phyloP scores from a whole-genome alignment of 2,888 invertebrate species.

The Pseudococcus jackbeardsleyi region DNA sequence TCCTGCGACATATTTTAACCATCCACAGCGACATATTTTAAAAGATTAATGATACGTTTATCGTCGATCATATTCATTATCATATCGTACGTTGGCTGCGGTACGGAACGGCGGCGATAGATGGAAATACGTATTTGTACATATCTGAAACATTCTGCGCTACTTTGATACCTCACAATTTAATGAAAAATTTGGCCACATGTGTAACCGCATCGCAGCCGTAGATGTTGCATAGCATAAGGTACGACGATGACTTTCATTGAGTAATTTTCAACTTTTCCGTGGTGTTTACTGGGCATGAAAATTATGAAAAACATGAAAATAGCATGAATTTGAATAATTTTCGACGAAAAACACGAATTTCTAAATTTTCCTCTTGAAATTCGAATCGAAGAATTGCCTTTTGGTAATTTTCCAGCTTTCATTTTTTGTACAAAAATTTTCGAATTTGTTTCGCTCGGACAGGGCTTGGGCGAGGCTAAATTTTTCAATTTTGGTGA shows the following conservation, averaged over 20 bases:
- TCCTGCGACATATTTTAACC: conserved; percentile 45
- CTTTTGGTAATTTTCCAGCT: too few species aligned
- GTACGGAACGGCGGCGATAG: background rate
- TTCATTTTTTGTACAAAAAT: too few species aligned
- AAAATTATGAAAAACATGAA: too few species aligned
- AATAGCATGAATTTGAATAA: too few species aligned
- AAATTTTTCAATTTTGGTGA: too few species aligned
- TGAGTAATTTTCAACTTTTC: background rate
- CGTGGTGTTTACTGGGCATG: too few species aligned
- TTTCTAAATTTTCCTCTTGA: too few species aligned
- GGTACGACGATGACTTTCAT: too few species aligned
- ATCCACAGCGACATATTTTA: conserved; percentile 26
- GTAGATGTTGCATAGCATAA: background rate
- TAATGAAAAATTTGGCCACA: conserved; percentile 3
- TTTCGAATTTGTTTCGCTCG: too few species aligned
- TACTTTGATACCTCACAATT: background rate
- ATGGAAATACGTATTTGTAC: background rate
- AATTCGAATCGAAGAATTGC: too few species aligned
- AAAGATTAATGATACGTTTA: conserved; percentile 50
- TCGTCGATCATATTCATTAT: conserved; percentile 20
- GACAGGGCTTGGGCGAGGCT: too few species aligned
- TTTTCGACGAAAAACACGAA: too few species aligned
- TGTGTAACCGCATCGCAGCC: background rate
- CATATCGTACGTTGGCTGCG: background rate
- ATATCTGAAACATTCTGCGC: background rate